Evolutionary conservation across 2,888 invertebrate genomes (phyloP).

Genomic region (Acronicta alni): DNA sequence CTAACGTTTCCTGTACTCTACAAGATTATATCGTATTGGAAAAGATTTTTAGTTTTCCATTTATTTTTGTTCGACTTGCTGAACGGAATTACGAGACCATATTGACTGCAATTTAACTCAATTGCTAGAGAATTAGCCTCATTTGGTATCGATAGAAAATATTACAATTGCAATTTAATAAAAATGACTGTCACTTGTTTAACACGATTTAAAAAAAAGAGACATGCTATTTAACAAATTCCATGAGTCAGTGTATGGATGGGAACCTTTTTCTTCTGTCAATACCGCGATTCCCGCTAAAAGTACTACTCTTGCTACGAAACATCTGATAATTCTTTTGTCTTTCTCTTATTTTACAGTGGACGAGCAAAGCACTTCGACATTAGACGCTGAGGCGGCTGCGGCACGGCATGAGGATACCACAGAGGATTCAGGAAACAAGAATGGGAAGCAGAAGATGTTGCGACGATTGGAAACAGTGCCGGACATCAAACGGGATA

Average conservation of each 20-base stretch:
- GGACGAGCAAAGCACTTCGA: conserved; percentile 65
- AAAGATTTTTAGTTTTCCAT: conserved; percentile 43
- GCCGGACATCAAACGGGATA: conserved; percentile 83
- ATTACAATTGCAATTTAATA: too few relatives aligned
- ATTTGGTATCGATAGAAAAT: too few relatives aligned
- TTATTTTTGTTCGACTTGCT: conserved; percentile 29
- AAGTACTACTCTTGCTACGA: too few relatives aligned
- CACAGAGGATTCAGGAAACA: conserved; percentile 45
- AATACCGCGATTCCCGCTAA: too few relatives aligned
- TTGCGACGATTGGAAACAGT: conserved; percentile 79
- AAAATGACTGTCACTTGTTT: too few relatives aligned
- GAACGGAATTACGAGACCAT: conserved; percentile 20
- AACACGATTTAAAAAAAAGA: too few relatives aligned
- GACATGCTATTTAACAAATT: too few relatives aligned
- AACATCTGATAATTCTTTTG: too few relatives aligned
- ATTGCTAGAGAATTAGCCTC: background rate
- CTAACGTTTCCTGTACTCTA: conserved; percentile 35
- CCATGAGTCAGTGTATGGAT: too few relatives aligned
- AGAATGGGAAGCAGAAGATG: conserved; percentile 72
- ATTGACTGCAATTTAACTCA: conserved; percentile 11
- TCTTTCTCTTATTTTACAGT: conserved; percentile 45
- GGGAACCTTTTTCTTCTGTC: too few relatives aligned
- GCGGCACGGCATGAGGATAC: conserved; percentile 38
- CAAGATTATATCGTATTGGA: conserved; percentile 41
- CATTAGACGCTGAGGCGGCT: conserved; percentile 56